Base-by-base conservation (phyloP, 2,113 vertebrate genomes). In the Seriola quinqueradiata region DNA sequence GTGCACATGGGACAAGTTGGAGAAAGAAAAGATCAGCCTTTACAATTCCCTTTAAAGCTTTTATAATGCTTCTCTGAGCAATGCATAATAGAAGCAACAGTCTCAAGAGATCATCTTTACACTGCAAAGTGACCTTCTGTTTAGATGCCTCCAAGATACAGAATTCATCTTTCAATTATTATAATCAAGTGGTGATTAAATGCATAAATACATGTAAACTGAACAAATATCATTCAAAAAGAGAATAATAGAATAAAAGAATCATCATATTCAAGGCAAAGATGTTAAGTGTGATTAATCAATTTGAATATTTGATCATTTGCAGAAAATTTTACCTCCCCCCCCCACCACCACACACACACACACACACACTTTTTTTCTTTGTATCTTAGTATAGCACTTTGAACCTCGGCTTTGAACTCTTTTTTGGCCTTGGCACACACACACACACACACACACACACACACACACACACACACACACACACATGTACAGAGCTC, bases 361-460 rank as follows among this genome's bases (percentile, higher is more conserved):
- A 28, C 28, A 28, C 28, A 28, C 28, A 28, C 2, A 28, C 4
- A 3, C 3, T 8, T 38, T 84, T 77, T 78, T 46, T 79, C 84
- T 80, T 76, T 44, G 71, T 44, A 79, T 79, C 71, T 79, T 7
- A 23, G 52, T 75, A 65, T 23, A 80, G 17, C 61, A 55, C 75
- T 88, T 81, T 88, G 76, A 91, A 88, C 55, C 58, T 67, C 59
- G 63, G 75, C 77, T 87, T 81, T 83, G 81, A 90, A 85, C 81
- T 61, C 48, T 70, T 55, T 52, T 48, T n/a, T 54, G 19, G 81
- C 75, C 76, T 81, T 38, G 6, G 8, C 38, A 38, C 38, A 38
- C 8, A 38, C 38, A 38, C 38, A 38, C 38, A 38, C 38, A 38
- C 4, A 38, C 38, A 5, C 38, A 38, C 38, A 5, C 38, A 38